Evolutionary conservation across 92 coral and sea anemone species (phyloP).

Genomic region (Siderastrea radians): DNA sequence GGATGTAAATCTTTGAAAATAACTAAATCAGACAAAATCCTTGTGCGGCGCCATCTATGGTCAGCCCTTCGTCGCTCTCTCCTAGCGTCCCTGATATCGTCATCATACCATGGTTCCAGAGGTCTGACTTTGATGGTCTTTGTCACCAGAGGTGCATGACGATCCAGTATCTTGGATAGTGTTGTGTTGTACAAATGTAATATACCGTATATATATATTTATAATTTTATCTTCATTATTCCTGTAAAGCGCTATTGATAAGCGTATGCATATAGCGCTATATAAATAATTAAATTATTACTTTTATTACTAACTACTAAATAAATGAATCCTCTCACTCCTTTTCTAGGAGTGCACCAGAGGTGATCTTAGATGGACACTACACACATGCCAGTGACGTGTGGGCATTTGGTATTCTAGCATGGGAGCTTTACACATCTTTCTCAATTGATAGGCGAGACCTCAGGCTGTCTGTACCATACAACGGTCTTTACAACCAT

Average conservation of each 20-base stretch:
- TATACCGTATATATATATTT: neutral
- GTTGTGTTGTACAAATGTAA: conserved; percentile 35
- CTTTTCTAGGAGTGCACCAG: no score
- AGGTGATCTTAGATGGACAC: no score
- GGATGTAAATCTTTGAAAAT: neutral
- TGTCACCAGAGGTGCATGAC: conserved; percentile 44
- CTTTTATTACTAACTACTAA: conserved; percentile 3
- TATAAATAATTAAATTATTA: neutral
- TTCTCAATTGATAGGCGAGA: conserved; percentile 12
- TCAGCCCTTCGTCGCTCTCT: conserved; percentile 18
- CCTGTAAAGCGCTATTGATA: no score
- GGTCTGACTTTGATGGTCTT: conserved; percentile 30
- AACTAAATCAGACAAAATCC: conserved; percentile 1
- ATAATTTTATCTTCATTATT: no score
- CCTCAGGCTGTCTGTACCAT: neutral
- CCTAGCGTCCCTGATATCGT: conserved; percentile 17
- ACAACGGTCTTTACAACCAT: neutral
- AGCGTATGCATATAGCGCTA: no score
- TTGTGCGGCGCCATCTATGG: neutral
- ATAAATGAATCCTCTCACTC: neutral
- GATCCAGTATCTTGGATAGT: conserved; percentile 25
- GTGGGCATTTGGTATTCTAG: conserved; percentile 66
- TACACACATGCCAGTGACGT: conserved; percentile 50
- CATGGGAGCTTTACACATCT: conserved; percentile 55
- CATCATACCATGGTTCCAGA: conserved; percentile 43